Evolutionary conservation across 1,140 invertebrate species (phyloP), one percentile per base, ranked within the genome.

Genomic region (Caenorhabditis latens): DNA sequence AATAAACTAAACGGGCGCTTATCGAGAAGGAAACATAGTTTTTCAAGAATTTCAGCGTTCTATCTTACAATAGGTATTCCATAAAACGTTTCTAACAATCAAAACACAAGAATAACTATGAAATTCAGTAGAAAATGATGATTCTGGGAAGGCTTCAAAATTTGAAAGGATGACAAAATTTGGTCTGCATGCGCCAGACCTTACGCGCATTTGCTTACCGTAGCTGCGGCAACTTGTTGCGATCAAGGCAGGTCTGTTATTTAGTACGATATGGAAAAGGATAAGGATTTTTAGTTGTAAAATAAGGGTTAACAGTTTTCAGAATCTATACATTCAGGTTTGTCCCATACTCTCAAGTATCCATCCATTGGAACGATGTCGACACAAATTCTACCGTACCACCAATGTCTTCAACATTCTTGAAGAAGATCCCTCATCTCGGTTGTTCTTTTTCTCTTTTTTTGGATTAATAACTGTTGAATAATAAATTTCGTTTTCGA

Each of bases 111-210:
- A 63, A 63, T 13, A 40, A 16, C 50, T 9, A 16, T 14, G 13
- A 14, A 16, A 53, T 14, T 11, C 50, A 50, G 16, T 53, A 11
- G 16, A 14, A 53, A 5, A 53, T 2, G 16, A 53, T 14, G 50
- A 14, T 53, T 53, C 24, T 11, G 24, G 9, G 61, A 58, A 32
- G 61, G 8, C n/a, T n/a, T 24, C 61, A 63, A 63, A 63, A 13
- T 79, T 79, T 79, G 43, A 50, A 79, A 79, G 46, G 71, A 79
- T 79, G 71, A 79, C 71, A 79, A 79, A 53, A 79, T 79, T 11
- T 21, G n/a, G 46, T 79, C 21, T 40, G 71, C 46, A 79, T 11
- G 46, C 71, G n/a, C n/a, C 46, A 50, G n/a, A 79, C 21, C 42
- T 50, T 79, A 79, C 71, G 71, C 71, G 46, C 71, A 79, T 24